phyloP scores from a whole-genome alignment of 2,113 vertebrate species.

The Myotis lucifugus region DNA sequence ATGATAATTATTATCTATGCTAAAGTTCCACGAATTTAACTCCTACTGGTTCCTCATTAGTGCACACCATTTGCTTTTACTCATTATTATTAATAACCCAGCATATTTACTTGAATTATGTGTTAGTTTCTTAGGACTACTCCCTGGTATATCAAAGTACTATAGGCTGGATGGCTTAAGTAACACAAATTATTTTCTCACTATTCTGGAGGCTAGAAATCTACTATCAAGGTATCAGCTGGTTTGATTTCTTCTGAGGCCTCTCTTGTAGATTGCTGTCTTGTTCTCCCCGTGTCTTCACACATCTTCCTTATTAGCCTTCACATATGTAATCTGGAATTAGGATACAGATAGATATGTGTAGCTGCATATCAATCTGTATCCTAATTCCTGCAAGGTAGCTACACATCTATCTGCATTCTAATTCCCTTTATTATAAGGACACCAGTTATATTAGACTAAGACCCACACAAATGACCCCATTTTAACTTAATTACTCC shows the following conservation, averaged over 20 bases:
- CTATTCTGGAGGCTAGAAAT: background rate
- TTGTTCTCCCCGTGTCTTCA: background rate
- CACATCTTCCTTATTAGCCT: background rate
- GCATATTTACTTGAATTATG: background rate
- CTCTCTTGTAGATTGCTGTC: background rate
- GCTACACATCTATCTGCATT: no score
- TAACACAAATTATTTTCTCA: background rate
- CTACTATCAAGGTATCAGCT: background rate
- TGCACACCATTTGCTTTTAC: background rate
- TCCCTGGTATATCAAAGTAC: background rate
- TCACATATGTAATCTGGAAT: no score
- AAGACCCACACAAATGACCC: background rate
- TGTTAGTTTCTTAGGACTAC: background rate
- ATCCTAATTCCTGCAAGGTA: background rate
- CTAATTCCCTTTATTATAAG: background rate
- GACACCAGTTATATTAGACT: background rate
- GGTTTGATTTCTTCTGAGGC: background rate
- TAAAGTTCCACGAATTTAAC: background rate
- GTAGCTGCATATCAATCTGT: background rate
- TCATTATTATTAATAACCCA: background rate
- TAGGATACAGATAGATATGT: no score
- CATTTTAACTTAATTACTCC: background rate
- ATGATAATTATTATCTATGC: background rate
- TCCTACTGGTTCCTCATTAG: background rate
- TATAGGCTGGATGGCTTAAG: background rate